phyloP scores from a whole-genome alignment of 2,797 vertebrate genomes.

The Austrolebias charrua region DNA sequence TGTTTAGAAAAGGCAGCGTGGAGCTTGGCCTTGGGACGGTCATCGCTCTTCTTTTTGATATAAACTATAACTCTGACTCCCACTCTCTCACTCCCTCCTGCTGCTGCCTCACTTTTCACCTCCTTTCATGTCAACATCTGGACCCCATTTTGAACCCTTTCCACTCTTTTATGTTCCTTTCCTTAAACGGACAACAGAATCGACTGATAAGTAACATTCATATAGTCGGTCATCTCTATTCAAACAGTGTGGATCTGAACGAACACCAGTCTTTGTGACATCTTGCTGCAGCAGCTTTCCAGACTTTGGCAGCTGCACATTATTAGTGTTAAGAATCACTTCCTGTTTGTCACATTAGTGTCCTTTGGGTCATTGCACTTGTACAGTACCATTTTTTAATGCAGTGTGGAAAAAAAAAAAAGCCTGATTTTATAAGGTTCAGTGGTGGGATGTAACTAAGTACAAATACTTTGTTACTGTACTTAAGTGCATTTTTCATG shows the following conservation, averaged over 20 bases:
- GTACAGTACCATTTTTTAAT: neutral
- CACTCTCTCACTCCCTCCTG: constrained; percentile 41
- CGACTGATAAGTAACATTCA: neutral
- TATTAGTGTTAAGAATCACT: constrained; percentile 22
- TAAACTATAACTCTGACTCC: constrained; percentile 47
- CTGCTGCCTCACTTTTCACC: constrained; percentile 13
- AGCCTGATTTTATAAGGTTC: constrained; percentile 5
- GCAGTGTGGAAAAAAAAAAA: neutral
- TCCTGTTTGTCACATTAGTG: constrained; percentile 40
- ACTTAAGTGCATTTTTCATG: no score
- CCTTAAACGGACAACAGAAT: neutral
- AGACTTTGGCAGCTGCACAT: constrained; percentile 16
- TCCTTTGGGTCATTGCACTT: constrained; percentile 4
- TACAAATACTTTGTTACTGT: no score
- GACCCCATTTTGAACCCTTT: neutral
- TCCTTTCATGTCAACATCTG: constrained; percentile 16
- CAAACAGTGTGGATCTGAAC: constrained; percentile 41
- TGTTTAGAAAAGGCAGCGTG: constrained; percentile 57
- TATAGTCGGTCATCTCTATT: constrained; percentile 11
- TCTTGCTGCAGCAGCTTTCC: constrained; percentile 21
- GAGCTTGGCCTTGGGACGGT: constrained; percentile 44
- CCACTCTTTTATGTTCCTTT: neutral
- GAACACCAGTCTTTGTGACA: constrained; percentile 36
- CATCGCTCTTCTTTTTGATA: constrained; percentile 41
- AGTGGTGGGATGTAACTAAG: no score